phyloP scores from a whole-genome alignment of 2,113 vertebrate genomes.

The Erythrocercus mccallii region DNA sequence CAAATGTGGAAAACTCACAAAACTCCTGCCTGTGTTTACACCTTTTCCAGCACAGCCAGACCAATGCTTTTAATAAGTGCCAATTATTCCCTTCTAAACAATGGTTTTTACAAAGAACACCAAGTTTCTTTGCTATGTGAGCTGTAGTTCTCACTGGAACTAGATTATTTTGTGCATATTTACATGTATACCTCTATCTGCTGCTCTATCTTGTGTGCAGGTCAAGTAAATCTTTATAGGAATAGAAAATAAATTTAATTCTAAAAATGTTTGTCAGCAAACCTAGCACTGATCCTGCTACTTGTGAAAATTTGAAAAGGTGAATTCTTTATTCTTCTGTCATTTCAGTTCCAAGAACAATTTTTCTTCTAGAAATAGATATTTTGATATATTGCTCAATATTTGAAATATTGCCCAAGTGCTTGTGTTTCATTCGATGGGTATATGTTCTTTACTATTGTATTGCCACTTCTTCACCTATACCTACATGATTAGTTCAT shows the following conservation, averaged over 20 bases:
- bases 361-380: neutral
- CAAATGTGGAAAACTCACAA: neutral
- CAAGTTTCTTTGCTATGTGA: neutral
- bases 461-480: neutral
- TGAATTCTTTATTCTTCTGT: neutral
- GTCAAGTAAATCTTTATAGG: neutral
- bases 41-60: neutral
- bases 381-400: slow-evolving; percentile 27
- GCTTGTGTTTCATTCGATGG: neutral
- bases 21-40: neutral
- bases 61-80: neutral
- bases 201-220: neutral
- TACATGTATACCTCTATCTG: fast-evolving
- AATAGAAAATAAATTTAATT: neutral
- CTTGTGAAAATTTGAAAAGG: neutral
- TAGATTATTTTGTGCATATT: neutral
- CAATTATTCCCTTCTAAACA: neutral
- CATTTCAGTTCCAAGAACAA: neutral
- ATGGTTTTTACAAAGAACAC: neutral
- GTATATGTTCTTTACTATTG: neutral
- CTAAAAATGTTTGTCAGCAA: neutral
- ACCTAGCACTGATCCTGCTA: neutral
- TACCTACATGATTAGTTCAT: neutral
- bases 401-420: neutral
- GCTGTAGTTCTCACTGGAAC: neutral